Evolutionary conservation across 2,113 vertebrate genomes (phyloP), one percentile per base, ranked within the genome.

Genomic region (Lepisosteus oculatus): DNA sequence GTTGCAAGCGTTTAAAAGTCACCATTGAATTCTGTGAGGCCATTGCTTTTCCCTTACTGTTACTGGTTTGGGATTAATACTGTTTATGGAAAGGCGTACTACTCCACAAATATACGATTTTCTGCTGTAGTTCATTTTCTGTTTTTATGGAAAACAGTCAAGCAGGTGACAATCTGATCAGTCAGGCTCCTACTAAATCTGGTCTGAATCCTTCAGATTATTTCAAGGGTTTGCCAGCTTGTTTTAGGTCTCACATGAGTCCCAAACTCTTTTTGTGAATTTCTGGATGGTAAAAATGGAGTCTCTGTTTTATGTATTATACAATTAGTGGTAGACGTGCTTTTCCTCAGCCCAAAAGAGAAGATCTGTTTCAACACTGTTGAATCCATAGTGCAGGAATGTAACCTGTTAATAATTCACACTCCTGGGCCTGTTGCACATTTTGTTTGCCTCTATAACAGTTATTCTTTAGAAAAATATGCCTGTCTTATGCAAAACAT

Each of bases 341-440:
- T 65, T 72, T 6, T 55, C 17, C 43, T 55, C 29, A 13, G 55
- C 43, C 55, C 17, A 45, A 51, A 59, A 59, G 55, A 47, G 43
- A 66, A 12, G 65, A 65, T 47, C 55, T 65, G 51, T 9, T 65
- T 45, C 51, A 41, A 43, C 61, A 65, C 54, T 65, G 51, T 9
- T 63, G 14, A 65, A 62, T 47, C 64, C 43, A 29, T 12, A 72
- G 51, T 72, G 11, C 43, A 57, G 14, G 14, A n/a, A 44, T 11
- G 41, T 72, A 72, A 47, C 43, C 65, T 65, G 7, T 43, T 72
- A 65, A 65, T 14, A 59, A 29, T 47, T 12, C 47, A 51, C 43
- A 59, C 3, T 43, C 43, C 63, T 6, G 11, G 67, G 51, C 45
- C 42, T 71, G 41, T 42, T 17, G 51, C 61, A n/a, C 65, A 65